Evolutionary conservation across 2,888 invertebrate genomes (phyloP), one percentile per base, ranked within the genome.

Genomic region (Taphrorychus bicolor): DNA sequence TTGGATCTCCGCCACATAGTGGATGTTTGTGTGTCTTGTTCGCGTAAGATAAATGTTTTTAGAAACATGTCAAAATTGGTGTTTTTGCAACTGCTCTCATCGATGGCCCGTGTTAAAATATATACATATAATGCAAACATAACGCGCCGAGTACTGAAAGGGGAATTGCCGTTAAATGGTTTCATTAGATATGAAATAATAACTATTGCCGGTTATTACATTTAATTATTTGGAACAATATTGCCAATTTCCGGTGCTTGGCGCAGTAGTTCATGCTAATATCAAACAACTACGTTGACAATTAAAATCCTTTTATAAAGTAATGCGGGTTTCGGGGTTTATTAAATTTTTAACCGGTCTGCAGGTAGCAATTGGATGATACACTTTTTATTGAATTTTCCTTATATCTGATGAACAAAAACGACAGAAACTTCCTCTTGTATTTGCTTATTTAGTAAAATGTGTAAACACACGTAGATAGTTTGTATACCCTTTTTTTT

Each of bases 1-100:
- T 68, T 40, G 60, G 60, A 56, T 23, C 59, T 56, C 24, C 45
- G n/a, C 9, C 5, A 18, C 9, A 51, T 51, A 7, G 21, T 51
- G 14, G 14, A 16, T 7, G 2, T 24, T 7, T 53, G 18, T 23
- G 7, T 16, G 45, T 16, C 7, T 45, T 45, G 45, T 53, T 22
- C 16, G 17, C 3, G n/a, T 5, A n/a, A 24, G n/a, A 3, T 22
- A 53, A 24, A 53, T 45, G 14, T 45, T 45, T 45, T 5, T 45
- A 11, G 17, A 17, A 14, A 14, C 2, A 45, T 45, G 45, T 17
- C 14, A 5, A 16, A 45, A n/a, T 16, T 16, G 32, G 32, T 3
- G 32, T 32, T 32, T 3, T 11, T 32, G 32, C 32, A 32, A 32
- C 32, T 3, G 32, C 9, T n/a, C n/a, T n/a, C n/a, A n/a, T 9